A percentile compares a stretch with the other conserved stretches of the same genome.
Conservation (phyloP, 2,113 vertebrate genomes). For the Coptodon bakossiorum region DNA sequence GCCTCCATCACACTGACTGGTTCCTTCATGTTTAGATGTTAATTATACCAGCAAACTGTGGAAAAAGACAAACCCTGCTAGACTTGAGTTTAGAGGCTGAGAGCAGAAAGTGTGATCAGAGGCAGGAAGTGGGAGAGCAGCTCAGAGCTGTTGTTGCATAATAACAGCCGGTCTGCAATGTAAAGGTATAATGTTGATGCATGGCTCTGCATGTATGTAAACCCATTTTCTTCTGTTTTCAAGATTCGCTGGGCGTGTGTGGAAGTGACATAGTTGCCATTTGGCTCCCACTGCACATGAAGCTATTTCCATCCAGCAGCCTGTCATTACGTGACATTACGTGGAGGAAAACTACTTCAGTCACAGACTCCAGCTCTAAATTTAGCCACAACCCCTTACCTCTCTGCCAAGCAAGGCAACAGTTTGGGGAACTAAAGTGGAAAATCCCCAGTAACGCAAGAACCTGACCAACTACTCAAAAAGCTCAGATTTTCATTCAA, state of each 20-base stretch:
- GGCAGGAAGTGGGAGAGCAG: background rate
- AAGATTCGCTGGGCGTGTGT: background rate
- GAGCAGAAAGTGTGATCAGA: slow-evolving; percentile 26
- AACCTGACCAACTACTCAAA: background rate
- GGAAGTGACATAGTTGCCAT: background rate
- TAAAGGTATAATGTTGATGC: background rate
- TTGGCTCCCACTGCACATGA: slow-evolving; percentile 11
- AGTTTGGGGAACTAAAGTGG: slow-evolving; percentile 2
- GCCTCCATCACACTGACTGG: background rate
- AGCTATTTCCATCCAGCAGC: slow-evolving; percentile 13
- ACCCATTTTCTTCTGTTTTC: background rate
- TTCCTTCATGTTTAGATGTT: background rate
- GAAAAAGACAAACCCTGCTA: background rate
- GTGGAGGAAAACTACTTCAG: background rate
- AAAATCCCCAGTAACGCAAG: background rate
- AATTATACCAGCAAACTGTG: background rate
- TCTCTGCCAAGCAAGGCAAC: slow-evolving; percentile 19
- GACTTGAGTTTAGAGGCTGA: background rate
- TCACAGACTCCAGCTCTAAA: slow-evolving; percentile 16
- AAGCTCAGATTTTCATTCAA: background rate
- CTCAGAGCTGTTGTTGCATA: background rate
- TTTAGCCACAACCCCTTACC: slow-evolving; percentile 24
- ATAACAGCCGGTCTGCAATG: background rate
- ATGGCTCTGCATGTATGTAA: background rate
- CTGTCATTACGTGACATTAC: slow-evolving; percentile 37